These are phyloP conservation scores for Oedothorax gibbosus DNA, from an alignment of 1,140 invertebrate genomes.

Conservation along the genomic window DNA sequence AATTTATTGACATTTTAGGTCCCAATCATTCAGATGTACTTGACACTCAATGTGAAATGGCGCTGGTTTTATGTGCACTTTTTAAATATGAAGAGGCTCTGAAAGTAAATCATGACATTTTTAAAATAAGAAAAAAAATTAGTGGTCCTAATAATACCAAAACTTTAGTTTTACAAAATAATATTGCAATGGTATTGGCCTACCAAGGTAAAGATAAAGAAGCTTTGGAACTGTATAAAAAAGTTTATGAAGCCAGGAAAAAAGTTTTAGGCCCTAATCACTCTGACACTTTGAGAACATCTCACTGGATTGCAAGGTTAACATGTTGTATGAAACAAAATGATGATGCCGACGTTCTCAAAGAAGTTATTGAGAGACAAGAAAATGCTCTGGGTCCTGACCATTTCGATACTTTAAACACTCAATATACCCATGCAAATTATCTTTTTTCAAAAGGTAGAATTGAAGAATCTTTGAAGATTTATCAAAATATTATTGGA, in stretches of 20 bases:
- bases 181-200: constrained; percentile 22
- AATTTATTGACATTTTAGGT: constrained; percentile 63
- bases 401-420: constrained; percentile 54
- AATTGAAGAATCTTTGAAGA: background rate
- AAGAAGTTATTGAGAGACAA: constrained; percentile 41
- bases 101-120: constrained; percentile 28
- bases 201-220: constrained; percentile 16
- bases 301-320: constrained; percentile 38
- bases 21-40: constrained; percentile 60
- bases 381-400: constrained; percentile 44
- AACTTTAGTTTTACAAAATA: constrained; percentile 33
- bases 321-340: constrained; percentile 50
- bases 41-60: constrained; percentile 63
- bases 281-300: constrained; percentile 64
- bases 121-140: background rate
- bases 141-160: background rate
- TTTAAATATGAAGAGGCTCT: constrained; percentile 64
- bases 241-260: constrained; percentile 63
- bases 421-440: constrained; percentile 32
- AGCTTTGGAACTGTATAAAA: constrained; percentile 56
- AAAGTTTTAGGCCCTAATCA: constrained; percentile 63
- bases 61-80: constrained; percentile 57
- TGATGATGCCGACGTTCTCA: constrained; percentile 30
- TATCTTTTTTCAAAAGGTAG: constrained; percentile 31
- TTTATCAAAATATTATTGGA: constrained; percentile 23